phyloP scores from a whole-genome alignment of 2,888 invertebrate genomes.

The Amblyjoppa proteus region DNA sequence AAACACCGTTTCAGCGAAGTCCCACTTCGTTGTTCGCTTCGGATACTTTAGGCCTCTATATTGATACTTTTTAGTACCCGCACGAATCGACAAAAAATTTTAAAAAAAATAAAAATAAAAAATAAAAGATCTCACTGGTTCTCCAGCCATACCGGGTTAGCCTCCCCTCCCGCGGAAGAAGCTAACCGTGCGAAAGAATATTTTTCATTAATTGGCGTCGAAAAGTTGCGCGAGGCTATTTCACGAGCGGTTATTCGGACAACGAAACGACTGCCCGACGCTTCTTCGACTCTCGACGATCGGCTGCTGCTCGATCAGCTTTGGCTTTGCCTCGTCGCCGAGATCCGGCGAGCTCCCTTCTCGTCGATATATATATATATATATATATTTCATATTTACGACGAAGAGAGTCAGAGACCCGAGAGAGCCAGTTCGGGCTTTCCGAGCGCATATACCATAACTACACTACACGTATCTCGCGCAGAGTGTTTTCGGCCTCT shows the following conservation, averaged over 20 bases:
- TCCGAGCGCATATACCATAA: slow-evolving; percentile 30
- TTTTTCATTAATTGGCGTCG: slow-evolving; percentile 52
- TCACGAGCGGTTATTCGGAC: slow-evolving; percentile 12
- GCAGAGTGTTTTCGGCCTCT: slow-evolving; percentile 64
- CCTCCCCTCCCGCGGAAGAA: neutral
- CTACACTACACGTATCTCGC: slow-evolving; percentile 27
- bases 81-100: slow-evolving; percentile 1
- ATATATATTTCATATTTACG: slow-evolving; percentile 84
- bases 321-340: slow-evolving; percentile 35
- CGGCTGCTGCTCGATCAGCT: slow-evolving; percentile 14
- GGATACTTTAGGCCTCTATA: neutral
- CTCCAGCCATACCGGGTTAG: neutral
- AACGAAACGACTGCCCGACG: slow-evolving; percentile 39
- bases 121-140: neutral
- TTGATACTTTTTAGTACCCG: neutral
- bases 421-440: slow-evolving; percentile 73
- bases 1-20: no score
- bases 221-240: slow-evolving; percentile 35
- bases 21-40: no score
- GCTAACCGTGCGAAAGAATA: slow-evolving; percentile 22
- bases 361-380: slow-evolving; percentile 79
- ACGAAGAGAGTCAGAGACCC: slow-evolving; percentile 70
- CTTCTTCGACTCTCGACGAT: slow-evolving; percentile 4
- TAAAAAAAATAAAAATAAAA: slow-evolving; percentile 15
- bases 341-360: slow-evolving; percentile 71